A percentile compares a stretch with the other conserved stretches of the same genome.
These are phyloP conservation scores for Ormia ochracea DNA, from an alignment of 2,888 invertebrate genomes.

Conservation along the genomic window DNA sequence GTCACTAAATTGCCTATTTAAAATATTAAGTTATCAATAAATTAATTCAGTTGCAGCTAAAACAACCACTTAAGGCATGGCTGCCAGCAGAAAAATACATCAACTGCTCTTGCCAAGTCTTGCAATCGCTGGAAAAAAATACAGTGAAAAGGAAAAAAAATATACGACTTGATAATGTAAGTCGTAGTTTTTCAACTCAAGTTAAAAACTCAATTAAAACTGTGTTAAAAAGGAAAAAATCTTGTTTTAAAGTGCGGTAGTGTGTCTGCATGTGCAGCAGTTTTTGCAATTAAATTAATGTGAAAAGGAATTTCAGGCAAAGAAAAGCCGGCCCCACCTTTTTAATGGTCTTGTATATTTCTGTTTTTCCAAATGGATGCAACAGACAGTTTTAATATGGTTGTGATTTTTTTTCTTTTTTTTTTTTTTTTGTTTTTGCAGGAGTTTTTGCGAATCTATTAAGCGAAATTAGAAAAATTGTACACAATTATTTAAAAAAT, in stretches of 20 bases:
- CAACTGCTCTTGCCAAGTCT: neutral
- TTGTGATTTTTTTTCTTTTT: neutral
- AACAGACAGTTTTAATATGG: conserved; percentile 27
- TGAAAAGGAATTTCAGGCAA: conserved; percentile 23
- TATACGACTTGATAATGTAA: conserved; percentile 17
- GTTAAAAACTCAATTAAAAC: conserved; percentile 58
- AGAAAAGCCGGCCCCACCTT: conserved; percentile 41
- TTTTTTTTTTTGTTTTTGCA: conserved; percentile 3
- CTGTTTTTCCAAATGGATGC: neutral
- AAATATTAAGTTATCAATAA: conserved; percentile 34
- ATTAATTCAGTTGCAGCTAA: conserved; percentile 37
- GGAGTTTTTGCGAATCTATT: conserved; percentile 29
- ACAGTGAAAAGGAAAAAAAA: neutral
- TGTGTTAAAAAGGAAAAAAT: conserved; percentile 19
- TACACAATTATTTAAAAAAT: too few relatives aligned
- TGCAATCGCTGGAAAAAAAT: neutral
- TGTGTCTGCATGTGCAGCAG: neutral
- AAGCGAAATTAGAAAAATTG: conserved; percentile 23
- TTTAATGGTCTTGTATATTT: neutral
- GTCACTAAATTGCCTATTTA: conserved; percentile 21
- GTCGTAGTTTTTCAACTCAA: conserved; percentile 5
- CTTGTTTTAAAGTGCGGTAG: neutral
- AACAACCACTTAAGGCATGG: neutral
- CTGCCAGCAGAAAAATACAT: neutral
- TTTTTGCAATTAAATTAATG: conserved; percentile 12